Evolutionary conservation across 2,888 invertebrate genomes (phyloP), one percentile per base, ranked within the genome.

Genomic region (Cylindroiulus punctatus): DNA sequence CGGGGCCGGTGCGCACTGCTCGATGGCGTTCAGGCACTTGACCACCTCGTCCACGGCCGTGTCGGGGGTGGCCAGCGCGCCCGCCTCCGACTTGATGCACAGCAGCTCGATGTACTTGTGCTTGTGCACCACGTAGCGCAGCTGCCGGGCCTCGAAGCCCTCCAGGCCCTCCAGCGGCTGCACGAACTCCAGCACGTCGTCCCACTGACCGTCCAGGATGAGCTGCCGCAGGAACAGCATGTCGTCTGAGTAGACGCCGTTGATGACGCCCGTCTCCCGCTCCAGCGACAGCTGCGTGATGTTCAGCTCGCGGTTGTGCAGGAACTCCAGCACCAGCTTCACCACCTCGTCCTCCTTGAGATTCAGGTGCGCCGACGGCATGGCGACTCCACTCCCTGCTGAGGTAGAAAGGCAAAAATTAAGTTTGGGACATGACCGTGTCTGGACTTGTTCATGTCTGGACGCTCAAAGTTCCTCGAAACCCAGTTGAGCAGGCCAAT

Each of bases 161-260:
- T 92, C 95, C 22, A 92, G 89, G 10, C 90, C 89, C 87, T 96
- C 95, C 86, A 98, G 92, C 0, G 98, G 98, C 92, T 98, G 97
- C 87, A 98, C 96, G 91, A 98, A 98, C 91, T 98, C 98, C 87
- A 98, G 92, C 0, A 97, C 98, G 91, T 98, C 98, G 91, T 98
- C 98, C 98, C 98, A 98, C 92, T 98, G 97, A 26, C 98, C 98
- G 91, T 98, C 98, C 86, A 98, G 93, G 89, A 98, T 97, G 86
- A 98, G 94, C 91, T 98, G 98, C 26, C 98, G 93, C 30, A 98
- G 93, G 91, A 98, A 98, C 84, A 98, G 93, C 65, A 97, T 95
- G 91, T 98, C 98, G 91, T 98, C 97, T 19, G 97, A 97, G 91
- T 94, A 98, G 90, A 95, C 94, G 87, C 97, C 97, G 91, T 98